Conservation (phyloP, 2,797 vertebrate species). For the Tokudaia muenninki region DNA sequence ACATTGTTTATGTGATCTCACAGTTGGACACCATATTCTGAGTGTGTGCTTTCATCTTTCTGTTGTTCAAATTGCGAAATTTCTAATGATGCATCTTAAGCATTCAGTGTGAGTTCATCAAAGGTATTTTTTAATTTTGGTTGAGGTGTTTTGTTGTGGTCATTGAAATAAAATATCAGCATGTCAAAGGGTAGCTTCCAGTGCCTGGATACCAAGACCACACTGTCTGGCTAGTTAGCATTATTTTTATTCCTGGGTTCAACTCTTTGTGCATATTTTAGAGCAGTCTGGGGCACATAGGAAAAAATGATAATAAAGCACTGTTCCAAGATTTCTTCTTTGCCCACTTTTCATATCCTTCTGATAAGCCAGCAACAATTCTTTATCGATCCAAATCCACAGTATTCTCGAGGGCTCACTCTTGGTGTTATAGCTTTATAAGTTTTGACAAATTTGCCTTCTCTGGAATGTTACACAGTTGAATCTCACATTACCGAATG, state of each 20-base stretch:
- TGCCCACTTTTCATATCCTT: background rate
- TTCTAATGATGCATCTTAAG: background rate
- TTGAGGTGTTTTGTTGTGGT: background rate
- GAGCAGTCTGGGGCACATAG: background rate
- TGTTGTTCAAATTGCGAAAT: background rate
- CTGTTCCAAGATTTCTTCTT: background rate
- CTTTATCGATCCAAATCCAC: background rate
- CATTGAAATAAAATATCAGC: background rate
- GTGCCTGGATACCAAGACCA: background rate
- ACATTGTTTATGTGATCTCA: background rate
- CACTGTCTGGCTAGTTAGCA: background rate
- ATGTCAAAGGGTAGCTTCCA: background rate
- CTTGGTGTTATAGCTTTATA: background rate
- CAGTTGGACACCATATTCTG: background rate
- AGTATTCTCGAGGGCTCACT: background rate
- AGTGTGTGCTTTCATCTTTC: background rate
- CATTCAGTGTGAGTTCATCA: background rate
- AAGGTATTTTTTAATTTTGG: background rate
- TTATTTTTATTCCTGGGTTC: background rate
- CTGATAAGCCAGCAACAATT: background rate
- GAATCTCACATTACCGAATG: background rate
- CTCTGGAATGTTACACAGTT: background rate
- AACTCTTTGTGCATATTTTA: background rate
- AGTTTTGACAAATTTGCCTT: background rate
- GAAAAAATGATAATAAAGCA: background rate